Percentiles rank a stretch among this genome's conserved stretches.
Evolutionary conservation across 1,140 invertebrate species (phyloP).

Genomic region (Ceratosolen solmsi): DNA sequence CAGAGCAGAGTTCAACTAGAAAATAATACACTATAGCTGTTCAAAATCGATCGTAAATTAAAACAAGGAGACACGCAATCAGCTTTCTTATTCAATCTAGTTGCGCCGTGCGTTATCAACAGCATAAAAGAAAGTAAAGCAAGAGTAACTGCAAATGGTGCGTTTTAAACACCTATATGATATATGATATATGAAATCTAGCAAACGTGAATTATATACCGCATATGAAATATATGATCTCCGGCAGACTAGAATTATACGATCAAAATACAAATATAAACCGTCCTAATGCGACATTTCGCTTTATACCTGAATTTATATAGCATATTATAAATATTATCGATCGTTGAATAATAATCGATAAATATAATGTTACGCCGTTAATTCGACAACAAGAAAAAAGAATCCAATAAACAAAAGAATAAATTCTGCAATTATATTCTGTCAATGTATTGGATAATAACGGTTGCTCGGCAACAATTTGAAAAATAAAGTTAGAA

Average conservation of each 20-base stretch:
- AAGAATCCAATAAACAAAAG: no score
- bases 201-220: neutral
- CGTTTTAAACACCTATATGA: neutral
- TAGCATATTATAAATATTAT: neutral
- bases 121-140: neutral
- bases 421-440: no score
- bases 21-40: neutral
- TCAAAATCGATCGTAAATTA: slow-evolving; percentile 1
- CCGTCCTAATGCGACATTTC: neutral
- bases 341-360: neutral
- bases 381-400: no score
- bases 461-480: no score
- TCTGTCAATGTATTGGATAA: no score
- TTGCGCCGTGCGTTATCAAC: neutral
- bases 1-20: neutral
- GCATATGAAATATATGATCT: neutral
- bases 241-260: neutral
- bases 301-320: neutral
- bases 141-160: neutral
- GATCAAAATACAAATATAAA: neutral
- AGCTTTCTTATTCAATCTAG: neutral
- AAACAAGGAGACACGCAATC: neutral
- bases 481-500: no score
- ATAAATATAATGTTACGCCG: no score
- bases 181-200: slow-evolving; percentile 17